Conservation (phyloP, 1,140 invertebrate species). For the Mercenaria mercenaria region DNA sequence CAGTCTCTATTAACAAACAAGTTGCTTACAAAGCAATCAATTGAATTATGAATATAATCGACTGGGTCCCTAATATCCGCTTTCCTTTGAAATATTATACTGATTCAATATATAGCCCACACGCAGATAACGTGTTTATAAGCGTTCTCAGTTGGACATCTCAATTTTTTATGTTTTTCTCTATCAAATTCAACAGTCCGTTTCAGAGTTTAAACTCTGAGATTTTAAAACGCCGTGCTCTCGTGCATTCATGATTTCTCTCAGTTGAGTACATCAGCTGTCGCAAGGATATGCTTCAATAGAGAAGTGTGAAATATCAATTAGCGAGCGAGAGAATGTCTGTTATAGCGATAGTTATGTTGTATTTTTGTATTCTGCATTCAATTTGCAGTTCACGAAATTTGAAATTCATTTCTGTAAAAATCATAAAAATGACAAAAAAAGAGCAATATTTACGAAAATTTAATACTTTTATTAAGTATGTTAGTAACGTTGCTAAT, state of each 20-base stretch:
- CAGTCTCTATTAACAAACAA: background rate
- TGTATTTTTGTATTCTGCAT: conserved; percentile 20
- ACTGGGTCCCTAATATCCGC: background rate
- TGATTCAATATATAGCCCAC: conserved; percentile 16
- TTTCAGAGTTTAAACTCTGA: conserved; percentile 7
- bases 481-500: too few relatives aligned
- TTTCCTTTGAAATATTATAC: background rate
- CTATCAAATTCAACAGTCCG: conserved; percentile 17
- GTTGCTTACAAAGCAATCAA: background rate
- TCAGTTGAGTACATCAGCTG: conserved; percentile 33
- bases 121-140: background rate
- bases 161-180: conserved; percentile 1
- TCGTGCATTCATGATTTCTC: background rate
- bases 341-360: background rate
- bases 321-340: conserved; percentile 10
- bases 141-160: background rate
- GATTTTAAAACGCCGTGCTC: background rate
- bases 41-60: background rate
- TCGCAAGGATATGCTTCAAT: conserved; percentile 17
- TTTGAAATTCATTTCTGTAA: background rate
- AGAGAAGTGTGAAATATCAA: conserved; percentile 38
- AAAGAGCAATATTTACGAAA: too few relatives aligned
- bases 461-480: too few relatives aligned
- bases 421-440: background rate
- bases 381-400: conserved; percentile 5